Base-by-base conservation (phyloP, 2,113 vertebrate genomes). In the Ceuthmochares aereus region DNA sequence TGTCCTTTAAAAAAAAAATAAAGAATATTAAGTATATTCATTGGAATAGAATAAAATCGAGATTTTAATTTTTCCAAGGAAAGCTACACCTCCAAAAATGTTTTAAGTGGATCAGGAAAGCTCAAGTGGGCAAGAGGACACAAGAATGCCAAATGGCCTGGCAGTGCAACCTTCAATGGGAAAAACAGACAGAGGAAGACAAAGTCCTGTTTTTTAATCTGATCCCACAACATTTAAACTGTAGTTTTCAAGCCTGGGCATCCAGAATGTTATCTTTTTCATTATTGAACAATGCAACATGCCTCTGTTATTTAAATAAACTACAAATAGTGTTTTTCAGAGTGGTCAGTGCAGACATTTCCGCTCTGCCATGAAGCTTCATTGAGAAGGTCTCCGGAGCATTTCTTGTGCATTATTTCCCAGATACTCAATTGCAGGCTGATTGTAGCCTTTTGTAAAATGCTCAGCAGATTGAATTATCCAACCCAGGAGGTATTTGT, bases 21-120 rank as follows among this genome's bases (percentile, higher is more conserved):
- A 92, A 58, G 16, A 42, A 40, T 42, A 59, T 32, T 5, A 26
- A 59, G 5, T 14, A 4, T 5, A 7, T 64, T 62, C 0, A 0
- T 34, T 45, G 23, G 16, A 49, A 69, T 43, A 40, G 3, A 19
- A 32, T 9, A 17, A 66, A 59, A 72, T 25, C 0, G 12, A 16
- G 6, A 3, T 5, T 29, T 87, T 40, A 2, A 29, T 78, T 30
- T 52, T 54, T 21, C 5, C 2, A 25, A 51, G 58, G 52, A 80
- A 56, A 84, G 6, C 42, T 47, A 1, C 21, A 7, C 14, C 19
- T 70, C 36, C 40, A 60, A 29, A 51, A 27, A 30, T 19, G 32
- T 12, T 59, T 75, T 17, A 37, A 34, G 49, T 43, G 42, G 22
- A 12, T 54, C 30, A 51, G 79, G 37, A 37, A 27, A 77, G 45